Evolutionary conservation across 2,113 vertebrate species (phyloP).

Genomic region (Leptosomus discolor): DNA sequence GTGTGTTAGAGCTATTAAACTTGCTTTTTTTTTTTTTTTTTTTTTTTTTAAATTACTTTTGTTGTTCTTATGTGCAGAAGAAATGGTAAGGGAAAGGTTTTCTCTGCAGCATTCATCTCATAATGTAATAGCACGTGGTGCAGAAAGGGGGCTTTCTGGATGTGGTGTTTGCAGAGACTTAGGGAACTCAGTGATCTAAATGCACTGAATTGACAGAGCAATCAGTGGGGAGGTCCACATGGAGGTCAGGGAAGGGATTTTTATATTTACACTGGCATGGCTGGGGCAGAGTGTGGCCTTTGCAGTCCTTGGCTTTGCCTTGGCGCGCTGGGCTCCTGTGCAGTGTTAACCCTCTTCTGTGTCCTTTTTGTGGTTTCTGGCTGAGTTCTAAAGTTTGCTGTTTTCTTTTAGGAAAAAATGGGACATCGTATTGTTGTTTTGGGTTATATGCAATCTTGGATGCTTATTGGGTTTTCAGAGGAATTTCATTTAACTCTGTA

Average conservation of each 20-base stretch:
- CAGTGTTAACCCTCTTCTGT: slow-evolving; percentile 28
- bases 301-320: neutral
- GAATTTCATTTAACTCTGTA: neutral
- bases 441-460: neutral
- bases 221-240: neutral
- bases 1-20: neutral
- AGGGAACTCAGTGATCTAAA: neutral
- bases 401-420: neutral
- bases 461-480: neutral
- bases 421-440: neutral
- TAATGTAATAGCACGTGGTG: neutral
- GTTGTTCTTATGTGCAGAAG: neutral
- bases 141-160: neutral
- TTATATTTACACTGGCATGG: neutral
- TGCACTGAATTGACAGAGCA: accelerated
- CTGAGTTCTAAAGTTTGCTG: slow-evolving; percentile 36
- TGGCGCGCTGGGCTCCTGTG: neutral
- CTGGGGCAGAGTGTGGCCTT: neutral
- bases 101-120: neutral
- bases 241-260: neutral
- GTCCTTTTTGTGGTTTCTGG: slow-evolving; percentile 41
- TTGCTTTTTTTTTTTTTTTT: neutral
- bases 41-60: no score
- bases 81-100: neutral
- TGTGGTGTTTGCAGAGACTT: neutral